Conservation (phyloP, 2,113 vertebrate species). For the Tychaedon coryphoeus region DNA sequence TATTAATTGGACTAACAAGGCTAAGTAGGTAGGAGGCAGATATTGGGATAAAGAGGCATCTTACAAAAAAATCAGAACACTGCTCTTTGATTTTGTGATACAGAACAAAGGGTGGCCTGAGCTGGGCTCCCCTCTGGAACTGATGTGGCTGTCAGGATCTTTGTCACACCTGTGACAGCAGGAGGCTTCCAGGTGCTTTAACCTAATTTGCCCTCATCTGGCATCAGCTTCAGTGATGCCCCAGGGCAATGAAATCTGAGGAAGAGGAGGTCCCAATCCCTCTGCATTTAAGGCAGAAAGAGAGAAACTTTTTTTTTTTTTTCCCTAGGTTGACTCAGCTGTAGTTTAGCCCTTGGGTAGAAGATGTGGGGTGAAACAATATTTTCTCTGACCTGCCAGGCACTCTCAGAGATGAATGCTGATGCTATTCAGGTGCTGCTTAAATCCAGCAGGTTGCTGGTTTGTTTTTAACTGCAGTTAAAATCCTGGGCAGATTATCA, state of each 20-base stretch:
- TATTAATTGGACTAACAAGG: background rate
- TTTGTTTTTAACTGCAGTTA: background rate
- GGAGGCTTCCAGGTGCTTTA: background rate
- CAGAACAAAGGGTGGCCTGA: rapidly evolving
- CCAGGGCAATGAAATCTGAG: background rate
- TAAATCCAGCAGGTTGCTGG: background rate
- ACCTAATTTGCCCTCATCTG: background rate
- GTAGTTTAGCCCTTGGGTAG: rapidly evolving
- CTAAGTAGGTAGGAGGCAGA: background rate
- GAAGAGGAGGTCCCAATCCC: background rate
- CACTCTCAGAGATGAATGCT: rapidly evolving
- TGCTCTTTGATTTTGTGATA: background rate
- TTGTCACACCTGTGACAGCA: background rate
- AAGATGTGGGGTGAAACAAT: background rate
- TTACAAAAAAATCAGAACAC: background rate
- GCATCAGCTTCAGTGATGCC: background rate
- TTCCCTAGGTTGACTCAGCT: rapidly evolving
- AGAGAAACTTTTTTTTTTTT: rapidly evolving
- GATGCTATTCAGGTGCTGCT: background rate
- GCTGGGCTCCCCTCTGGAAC: background rate
- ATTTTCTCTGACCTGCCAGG: background rate
- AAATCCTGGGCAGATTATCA: background rate
- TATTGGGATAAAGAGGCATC: background rate
- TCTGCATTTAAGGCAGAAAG: background rate
- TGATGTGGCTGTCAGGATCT: background rate